These are phyloP conservation scores for Drosophila nigricruria DNA, from an alignment of 2,888 invertebrate genomes.

Conservation along the genomic window DNA sequence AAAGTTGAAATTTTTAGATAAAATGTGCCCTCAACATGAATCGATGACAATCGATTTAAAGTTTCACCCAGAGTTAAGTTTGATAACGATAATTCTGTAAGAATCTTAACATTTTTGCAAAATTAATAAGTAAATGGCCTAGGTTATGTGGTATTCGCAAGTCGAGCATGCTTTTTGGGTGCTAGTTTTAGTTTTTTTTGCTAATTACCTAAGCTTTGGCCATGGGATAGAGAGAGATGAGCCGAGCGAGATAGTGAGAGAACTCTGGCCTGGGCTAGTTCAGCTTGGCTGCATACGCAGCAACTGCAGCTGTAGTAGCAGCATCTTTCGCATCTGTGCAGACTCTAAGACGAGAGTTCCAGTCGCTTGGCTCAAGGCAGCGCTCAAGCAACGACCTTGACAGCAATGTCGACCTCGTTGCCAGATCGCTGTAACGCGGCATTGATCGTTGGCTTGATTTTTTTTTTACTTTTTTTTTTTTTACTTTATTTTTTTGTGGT, in stretches of 20 bases:
- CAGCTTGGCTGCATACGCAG: constrained; percentile 47
- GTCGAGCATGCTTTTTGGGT: not conserved
- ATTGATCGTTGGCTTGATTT: constrained; percentile 25
- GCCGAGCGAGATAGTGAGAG: constrained; percentile 1
- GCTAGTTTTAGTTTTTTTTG: not conserved
- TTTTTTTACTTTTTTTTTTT: not conserved
- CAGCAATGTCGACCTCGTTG: constrained; percentile 62
- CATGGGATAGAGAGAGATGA: constrained; percentile 35
- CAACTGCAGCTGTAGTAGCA: constrained; percentile 9
- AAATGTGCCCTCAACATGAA: not conserved
- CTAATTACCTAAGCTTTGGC: constrained; percentile 49
- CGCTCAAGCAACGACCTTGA: constrained; percentile 63
- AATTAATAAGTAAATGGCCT: not conserved
- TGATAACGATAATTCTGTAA: not conserved
- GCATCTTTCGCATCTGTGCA: constrained; percentile 10
- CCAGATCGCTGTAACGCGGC: constrained; percentile 49
- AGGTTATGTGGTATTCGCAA: not conserved
- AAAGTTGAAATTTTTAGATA: not conserved
- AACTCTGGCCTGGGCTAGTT: constrained; percentile 31
- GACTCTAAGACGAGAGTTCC: constrained; percentile 22
- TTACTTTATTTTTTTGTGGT: constrained; percentile 23
- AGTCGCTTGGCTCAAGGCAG: constrained; percentile 52
- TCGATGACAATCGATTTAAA: not conserved
- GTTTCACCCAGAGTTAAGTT: not conserved
- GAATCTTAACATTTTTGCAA: not conserved